Percentiles rank a stretch among this genome's conserved stretches.
Conservation (phyloP, 2,888 invertebrate species). For the Lucinisca nassula region DNA sequence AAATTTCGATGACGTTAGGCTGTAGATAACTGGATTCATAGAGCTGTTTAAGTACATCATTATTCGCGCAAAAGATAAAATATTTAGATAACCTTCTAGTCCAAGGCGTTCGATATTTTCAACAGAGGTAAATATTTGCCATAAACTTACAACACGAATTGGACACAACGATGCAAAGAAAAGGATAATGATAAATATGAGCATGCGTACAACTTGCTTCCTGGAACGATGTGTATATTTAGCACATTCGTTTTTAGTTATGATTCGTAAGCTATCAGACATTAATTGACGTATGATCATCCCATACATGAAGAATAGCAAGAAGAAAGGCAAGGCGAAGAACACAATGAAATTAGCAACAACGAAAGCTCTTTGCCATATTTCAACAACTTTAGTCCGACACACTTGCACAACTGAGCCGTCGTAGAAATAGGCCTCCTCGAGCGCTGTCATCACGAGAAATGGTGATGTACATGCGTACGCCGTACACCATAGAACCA, state of each 20-base stretch:
- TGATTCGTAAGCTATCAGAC: constrained; percentile 33
- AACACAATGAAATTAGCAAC: constrained; percentile 66
- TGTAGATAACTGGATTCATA: constrained; percentile 96
- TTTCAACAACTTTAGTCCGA: constrained; percentile 54
- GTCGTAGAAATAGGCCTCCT: constrained; percentile 90
- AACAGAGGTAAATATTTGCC: constrained; percentile 94
- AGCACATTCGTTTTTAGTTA: constrained; percentile 48
- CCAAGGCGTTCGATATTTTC: constrained; percentile 92
- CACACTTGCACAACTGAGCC: constrained; percentile 64
- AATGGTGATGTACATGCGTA: constrained; percentile 91
- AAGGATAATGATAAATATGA: constrained; percentile 89
- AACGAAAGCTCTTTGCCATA: constrained; percentile 57
- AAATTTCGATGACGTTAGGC: constrained; percentile 97
- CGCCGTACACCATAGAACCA: constrained; percentile 86
- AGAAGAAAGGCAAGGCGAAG: constrained; percentile 69
- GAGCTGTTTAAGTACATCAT: constrained; percentile 96
- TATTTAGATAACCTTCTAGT: constrained; percentile 94
- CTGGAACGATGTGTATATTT: constrained; percentile 64
- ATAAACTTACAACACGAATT: constrained; percentile 95
- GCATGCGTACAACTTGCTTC: constrained; percentile 80
- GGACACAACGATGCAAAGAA: constrained; percentile 97
- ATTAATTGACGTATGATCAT: constrained; percentile 68
- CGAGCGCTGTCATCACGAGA: constrained; percentile 93
- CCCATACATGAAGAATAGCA: constrained; percentile 70
- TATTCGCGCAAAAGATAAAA: constrained; percentile 94